These are phyloP conservation scores for Liasis olivaceus DNA, from an alignment of 2,797 vertebrate genomes.

Conservation along the genomic window DNA sequence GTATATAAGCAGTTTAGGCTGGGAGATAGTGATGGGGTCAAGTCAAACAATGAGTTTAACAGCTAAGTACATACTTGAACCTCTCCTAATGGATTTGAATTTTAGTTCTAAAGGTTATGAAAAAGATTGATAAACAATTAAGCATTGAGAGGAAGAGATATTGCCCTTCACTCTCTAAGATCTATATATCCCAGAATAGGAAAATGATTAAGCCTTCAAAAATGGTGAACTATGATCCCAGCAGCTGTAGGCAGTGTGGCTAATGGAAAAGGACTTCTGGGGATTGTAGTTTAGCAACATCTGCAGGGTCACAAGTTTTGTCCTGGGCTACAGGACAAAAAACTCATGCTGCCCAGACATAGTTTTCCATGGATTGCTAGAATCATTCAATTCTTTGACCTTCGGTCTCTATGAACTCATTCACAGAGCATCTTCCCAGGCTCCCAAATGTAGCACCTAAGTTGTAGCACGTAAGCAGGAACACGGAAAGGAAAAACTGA, in stretches of 20 bases:
- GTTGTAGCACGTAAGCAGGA: background rate
- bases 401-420: background rate
- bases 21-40: background rate
- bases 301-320: background rate
- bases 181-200: background rate
- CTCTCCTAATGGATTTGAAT: background rate
- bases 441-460: background rate
- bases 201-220: background rate
- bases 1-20: background rate
- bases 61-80: background rate
- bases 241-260: background rate
- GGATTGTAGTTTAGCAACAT: background rate
- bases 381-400: conserved; percentile 19
- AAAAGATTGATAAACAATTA: background rate
- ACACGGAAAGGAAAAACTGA: conserved; percentile 6
- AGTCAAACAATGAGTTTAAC: background rate
- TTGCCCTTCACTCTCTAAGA: background rate
- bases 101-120: background rate
- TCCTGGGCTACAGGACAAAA: background rate
- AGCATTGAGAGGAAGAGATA: background rate
- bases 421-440: background rate
- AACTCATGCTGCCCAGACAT: background rate
- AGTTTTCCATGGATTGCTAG: background rate
- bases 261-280: background rate
- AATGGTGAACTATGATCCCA: background rate